Base-by-base conservation (phyloP, 2,797 vertebrate species). In the Scyliorhinus canicula region DNA sequence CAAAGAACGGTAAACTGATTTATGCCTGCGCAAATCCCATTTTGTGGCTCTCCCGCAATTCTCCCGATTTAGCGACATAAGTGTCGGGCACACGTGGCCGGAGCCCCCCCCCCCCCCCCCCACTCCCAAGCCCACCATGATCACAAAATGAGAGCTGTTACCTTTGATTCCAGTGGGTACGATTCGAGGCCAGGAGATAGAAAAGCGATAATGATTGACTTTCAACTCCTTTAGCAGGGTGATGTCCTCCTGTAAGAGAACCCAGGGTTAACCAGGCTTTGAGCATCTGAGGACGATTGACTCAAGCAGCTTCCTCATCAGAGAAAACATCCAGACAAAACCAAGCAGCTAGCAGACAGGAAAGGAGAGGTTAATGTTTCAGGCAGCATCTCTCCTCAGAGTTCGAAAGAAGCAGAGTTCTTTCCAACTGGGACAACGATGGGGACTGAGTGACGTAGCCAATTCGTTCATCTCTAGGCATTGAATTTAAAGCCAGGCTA, bases 141-240 rank as follows among this genome's bases (percentile, higher is more conserved):
- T n/a, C n/a, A 11, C 40, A 93, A 93, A 47, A 9, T 31, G 63
- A 55, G 65, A 35, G 31, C 21, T 74, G 7, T 98, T 96, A 99
- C 99, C 97, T 96, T 97, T 98, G 65, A 98, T 96, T 28, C 99
- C 98, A 0, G 98, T 99, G 95, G 99, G 98, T 95, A 99, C 97
- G 90, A 99, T 96, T 94, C 98, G 96, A 21, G 99, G 98, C 99
- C 99, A 99, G 1, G 99, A 99, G 96, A 99, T 97, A 90, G 98
- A 99, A 96, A 99, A 97, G 1, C 97, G 97, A 95, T 99, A 99
- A 96, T 99, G 99, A 96, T 97, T 98, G 21, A 99, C 97, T 9
- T 97, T 98, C 95, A 99, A 96, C 85, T 98, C 98, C 95, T 98
- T 98, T 96, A 99, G 98, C 88, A 99, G 95, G 57, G 96, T 96